Conservation (phyloP, 2,888 invertebrate species). For the Torymus texanus region DNA sequence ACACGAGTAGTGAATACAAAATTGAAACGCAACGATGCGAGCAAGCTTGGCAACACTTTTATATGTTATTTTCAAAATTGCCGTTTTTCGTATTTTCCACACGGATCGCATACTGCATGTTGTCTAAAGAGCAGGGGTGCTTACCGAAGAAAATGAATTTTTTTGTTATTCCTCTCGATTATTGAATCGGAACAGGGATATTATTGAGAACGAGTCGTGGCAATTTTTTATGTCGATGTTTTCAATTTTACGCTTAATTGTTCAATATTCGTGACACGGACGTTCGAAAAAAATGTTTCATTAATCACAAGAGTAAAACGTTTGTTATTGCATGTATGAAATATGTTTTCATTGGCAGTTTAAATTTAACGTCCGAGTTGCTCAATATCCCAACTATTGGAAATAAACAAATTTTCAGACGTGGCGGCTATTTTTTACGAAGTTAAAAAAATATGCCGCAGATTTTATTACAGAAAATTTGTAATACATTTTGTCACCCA, state of each 20-base stretch:
- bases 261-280: conserved; percentile 4
- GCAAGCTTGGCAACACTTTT: not conserved
- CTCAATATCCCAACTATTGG: conserved; percentile 6
- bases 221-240: conserved; percentile 17
- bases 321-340: conserved; percentile 16
- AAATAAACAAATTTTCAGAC: not conserved
- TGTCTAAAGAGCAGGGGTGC: not conserved
- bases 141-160: conserved; percentile 5
- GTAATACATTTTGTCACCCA: too few species aligned
- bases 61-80: conserved; percentile 14
- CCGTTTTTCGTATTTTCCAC: conserved; percentile 4
- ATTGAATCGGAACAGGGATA: conserved; percentile 6
- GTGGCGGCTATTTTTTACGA: too few species aligned
- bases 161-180: conserved; percentile 2
- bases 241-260: conserved; percentile 36
- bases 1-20: too few species aligned
- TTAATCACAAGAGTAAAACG: conserved; percentile 16
- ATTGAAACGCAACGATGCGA: not conserved
- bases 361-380: not conserved
- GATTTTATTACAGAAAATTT: too few species aligned
- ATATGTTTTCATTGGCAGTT: conserved; percentile 29
- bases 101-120: too few species aligned
- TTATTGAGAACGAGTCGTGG: not conserved
- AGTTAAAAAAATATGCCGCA: too few species aligned
- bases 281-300: conserved; percentile 23